These are phyloP conservation scores for Prionailurus viverrinus DNA, from an alignment of 2,113 vertebrate genomes.

Conservation along the genomic window DNA sequence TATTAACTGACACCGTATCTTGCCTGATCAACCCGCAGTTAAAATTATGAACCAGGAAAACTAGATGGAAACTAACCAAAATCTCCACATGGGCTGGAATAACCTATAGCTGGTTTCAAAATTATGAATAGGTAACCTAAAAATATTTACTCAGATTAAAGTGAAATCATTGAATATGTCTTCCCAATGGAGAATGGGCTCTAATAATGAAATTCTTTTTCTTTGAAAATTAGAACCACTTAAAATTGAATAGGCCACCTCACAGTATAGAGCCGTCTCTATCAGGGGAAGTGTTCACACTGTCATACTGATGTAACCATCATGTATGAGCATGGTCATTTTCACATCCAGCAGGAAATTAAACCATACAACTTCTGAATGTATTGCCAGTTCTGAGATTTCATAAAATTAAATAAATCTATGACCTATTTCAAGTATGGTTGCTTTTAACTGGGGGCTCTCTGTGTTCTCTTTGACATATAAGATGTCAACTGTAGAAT, in stretches of 20 bases:
- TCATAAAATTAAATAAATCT: constrained; percentile 21
- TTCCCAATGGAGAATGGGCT: not conserved
- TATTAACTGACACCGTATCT: constrained; percentile 49
- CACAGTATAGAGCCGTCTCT: not conserved
- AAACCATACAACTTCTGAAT: not conserved
- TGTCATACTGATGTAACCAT: not conserved
- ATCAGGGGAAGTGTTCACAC: not conserved
- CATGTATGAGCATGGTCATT: not conserved
- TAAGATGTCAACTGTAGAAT: not conserved
- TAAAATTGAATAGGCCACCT: not conserved
- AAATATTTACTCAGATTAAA: constrained; percentile 2
- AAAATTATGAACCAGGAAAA: constrained; percentile 61
- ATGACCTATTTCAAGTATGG: not conserved
- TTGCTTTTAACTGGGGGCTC: not conserved
- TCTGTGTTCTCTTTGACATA: not conserved
- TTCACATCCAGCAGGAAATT: not conserved
- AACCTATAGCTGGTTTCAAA: constrained; percentile 40
- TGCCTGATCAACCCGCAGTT: constrained; percentile 24
- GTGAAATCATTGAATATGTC: constrained; percentile 23
- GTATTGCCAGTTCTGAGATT: constrained; percentile 1
- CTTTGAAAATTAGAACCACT: constrained; percentile 33
- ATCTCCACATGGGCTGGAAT: constrained; percentile 8
- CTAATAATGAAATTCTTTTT: constrained; percentile 8
- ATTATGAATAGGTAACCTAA: not conserved
- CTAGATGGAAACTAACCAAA: constrained; percentile 22